Conservation (phyloP, 2,113 vertebrate genomes). For the Thamnaconus septentrionalis region DNA sequence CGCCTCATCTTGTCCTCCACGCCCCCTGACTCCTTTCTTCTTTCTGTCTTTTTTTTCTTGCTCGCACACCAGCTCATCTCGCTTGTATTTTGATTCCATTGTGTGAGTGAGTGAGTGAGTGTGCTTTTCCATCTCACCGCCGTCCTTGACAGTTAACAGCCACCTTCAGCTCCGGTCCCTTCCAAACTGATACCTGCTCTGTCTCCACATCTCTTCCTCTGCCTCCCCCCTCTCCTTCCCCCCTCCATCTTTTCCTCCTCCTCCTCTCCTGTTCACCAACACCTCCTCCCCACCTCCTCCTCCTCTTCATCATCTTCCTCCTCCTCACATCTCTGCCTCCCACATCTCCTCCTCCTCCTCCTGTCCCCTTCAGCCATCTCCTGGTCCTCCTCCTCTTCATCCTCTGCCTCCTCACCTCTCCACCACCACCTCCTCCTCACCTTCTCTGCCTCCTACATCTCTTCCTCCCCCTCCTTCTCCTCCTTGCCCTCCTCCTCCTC, state of each 20-base stretch:
- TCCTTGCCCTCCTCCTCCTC: constrained; percentile 8
- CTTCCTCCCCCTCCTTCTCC: not conserved
- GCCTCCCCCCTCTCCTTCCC: no score
- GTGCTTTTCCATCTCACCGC: no score
- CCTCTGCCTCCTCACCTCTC: constrained; percentile 32
- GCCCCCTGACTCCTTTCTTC: constrained; percentile 1
- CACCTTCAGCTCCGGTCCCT: no score
- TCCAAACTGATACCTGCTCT: no score
- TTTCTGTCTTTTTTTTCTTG: not conserved
- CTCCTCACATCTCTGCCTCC: no score
- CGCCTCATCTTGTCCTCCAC: not conserved
- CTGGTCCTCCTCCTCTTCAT: constrained; percentile 16
- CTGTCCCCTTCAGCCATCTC: constrained; percentile 14
- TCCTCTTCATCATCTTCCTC: no score
- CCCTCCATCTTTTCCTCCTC: no score
- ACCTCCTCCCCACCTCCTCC: constrained; percentile 1
- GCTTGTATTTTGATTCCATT: constrained; percentile 13
- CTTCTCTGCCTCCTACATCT: constrained; percentile 11
- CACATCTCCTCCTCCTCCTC: not conserved
- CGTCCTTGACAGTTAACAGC: no score
- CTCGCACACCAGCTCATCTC: not conserved
- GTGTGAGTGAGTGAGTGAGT: no score
- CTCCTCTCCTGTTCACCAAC: no score
- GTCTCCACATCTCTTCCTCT: no score
- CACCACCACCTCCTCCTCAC: constrained; percentile 31